These are phyloP conservation scores for Archaeoteleia sp. DNA, from an alignment of 2,888 invertebrate species.

Conservation along the genomic window DNA sequence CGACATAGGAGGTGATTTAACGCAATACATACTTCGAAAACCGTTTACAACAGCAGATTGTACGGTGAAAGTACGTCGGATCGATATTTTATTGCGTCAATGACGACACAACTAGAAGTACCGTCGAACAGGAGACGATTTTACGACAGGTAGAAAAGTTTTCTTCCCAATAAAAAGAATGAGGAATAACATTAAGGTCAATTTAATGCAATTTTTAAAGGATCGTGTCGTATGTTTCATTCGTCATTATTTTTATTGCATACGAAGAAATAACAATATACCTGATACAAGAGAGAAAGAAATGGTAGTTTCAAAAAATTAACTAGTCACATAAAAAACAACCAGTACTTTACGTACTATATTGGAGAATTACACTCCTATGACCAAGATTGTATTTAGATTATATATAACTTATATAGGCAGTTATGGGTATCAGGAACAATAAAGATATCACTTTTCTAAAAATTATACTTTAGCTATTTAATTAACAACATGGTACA, in stretches of 20 bases:
- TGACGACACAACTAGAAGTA: constrained; percentile 3
- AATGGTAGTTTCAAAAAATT: constrained; percentile 26
- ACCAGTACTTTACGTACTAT: constrained; percentile 23
- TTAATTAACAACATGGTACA: too few relatives aligned
- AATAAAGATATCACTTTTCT: too few relatives aligned
- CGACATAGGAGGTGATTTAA: constrained; percentile 17
- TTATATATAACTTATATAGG: too few relatives aligned
- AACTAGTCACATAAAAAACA: constrained; percentile 45
- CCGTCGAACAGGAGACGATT: constrained; percentile 11
- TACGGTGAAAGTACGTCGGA: constrained; percentile 9
- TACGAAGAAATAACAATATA: not conserved
- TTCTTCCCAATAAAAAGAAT: constrained; percentile 5
- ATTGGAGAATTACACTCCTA: not conserved
- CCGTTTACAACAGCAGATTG: too few relatives aligned
- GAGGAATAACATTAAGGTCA: constrained; percentile 8
- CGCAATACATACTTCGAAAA: constrained; percentile 8
- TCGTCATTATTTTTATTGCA: constrained; percentile 15
- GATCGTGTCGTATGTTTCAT: constrained; percentile 11
- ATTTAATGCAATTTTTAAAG: constrained; percentile 1
- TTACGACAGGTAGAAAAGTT: constrained; percentile 1
- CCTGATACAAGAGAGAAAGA: constrained; percentile 27
- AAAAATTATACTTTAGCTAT: too few relatives aligned
- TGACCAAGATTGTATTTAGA: not conserved
- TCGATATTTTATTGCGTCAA: constrained; percentile 20
- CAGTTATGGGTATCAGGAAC: too few relatives aligned